Conservation (phyloP, 2,113 vertebrate genomes). For the Seriola rivoliana region DNA sequence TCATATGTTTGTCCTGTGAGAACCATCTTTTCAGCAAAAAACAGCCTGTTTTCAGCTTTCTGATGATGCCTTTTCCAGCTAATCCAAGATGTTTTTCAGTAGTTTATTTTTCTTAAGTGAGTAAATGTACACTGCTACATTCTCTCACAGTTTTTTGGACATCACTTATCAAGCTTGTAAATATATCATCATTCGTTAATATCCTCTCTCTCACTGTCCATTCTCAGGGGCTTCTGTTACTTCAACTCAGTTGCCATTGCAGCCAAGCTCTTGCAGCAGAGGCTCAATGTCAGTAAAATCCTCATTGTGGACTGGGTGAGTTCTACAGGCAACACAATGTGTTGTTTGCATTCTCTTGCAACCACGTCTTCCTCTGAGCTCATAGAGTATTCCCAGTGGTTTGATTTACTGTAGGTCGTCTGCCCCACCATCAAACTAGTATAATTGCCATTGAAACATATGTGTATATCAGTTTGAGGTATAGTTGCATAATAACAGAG, state of each 20-base stretch:
- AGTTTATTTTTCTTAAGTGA: too few relatives aligned
- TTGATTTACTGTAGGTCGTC: not conserved
- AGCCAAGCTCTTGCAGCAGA: slow-evolving; percentile 95
- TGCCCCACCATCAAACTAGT: not conserved
- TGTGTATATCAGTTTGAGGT: not conserved
- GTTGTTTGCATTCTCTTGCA: not conserved
- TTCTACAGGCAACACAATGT: slow-evolving; percentile 13
- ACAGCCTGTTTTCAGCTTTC: too few relatives aligned
- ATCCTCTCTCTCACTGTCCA: not conserved
- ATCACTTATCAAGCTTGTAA: not conserved
- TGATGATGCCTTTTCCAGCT: too few relatives aligned
- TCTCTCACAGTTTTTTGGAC: too few relatives aligned
- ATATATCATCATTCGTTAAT: not conserved
- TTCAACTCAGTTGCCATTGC: slow-evolving; percentile 98
- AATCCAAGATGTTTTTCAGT: too few relatives aligned
- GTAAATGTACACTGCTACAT: too few relatives aligned
- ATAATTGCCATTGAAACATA: not conserved
- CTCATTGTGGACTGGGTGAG: slow-evolving; percentile 99
- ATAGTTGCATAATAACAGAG: not conserved
- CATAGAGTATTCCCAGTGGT: not conserved
- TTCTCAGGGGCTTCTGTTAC: slow-evolving; percentile 97
- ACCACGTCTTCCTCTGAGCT: not conserved
- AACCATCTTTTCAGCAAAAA: too few relatives aligned
- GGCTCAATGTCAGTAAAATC: slow-evolving; percentile 95
- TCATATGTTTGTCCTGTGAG: too few relatives aligned